Conservation (phyloP, 2,113 vertebrate species). For the Charina bottae region DNA sequence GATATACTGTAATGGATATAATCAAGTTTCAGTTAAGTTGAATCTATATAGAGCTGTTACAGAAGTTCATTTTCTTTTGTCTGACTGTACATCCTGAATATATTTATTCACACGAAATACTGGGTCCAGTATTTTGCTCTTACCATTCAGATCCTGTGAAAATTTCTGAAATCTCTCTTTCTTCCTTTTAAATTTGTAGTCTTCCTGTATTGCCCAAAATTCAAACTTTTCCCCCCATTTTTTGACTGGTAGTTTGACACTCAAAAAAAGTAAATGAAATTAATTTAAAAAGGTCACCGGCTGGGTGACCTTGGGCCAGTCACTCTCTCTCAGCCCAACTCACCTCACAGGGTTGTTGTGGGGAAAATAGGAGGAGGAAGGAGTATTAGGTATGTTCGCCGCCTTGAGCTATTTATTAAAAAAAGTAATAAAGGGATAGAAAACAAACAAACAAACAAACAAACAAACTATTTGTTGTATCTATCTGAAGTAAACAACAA, state of each 20-base stretch:
- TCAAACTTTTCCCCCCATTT: not conserved
- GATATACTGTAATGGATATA: not conserved
- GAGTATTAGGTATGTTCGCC: too few species aligned
- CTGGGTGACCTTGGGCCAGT: too few species aligned
- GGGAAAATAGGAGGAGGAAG: too few species aligned
- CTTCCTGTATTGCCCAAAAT: not conserved
- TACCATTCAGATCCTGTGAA: not conserved
- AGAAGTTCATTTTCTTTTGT: not conserved
- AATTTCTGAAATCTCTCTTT: not conserved
- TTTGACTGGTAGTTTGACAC: not conserved
- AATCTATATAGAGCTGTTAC: not conserved
- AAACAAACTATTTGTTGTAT: not conserved
- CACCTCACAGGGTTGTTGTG: too few species aligned
- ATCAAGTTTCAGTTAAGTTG: not conserved
- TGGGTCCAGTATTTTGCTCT: not conserved
- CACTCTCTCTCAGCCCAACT: too few species aligned
- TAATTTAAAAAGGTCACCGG: too few species aligned
- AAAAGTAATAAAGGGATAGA: too few species aligned
- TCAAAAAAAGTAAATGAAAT: not conserved
- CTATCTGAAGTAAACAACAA: not conserved
- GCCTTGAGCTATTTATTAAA: too few species aligned
- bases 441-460: too few species aligned
- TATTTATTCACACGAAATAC: not conserved
- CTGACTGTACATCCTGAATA: not conserved
- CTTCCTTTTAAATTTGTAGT: not conserved